Evolutionary conservation across 2,888 invertebrate species (phyloP), one percentile per base, ranked within the genome.

Genomic region (Cheilosia vulpina): DNA sequence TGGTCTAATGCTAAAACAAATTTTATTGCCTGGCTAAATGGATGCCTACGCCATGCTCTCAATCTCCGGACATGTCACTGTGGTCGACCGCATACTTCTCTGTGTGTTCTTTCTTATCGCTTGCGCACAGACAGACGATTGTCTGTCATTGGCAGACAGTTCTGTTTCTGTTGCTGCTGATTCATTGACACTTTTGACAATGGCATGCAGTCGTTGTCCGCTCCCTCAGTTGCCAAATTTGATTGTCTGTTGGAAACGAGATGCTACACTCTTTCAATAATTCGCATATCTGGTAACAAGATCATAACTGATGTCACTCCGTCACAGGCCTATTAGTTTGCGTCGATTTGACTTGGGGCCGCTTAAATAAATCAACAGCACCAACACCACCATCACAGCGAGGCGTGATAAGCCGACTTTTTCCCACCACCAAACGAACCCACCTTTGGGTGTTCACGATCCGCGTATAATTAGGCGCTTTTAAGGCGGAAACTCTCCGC

Each of bases 1-100:
- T 81, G 71, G 87, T 82, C 87, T 81, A 87, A 87, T 78, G 87
- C 58, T 73, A 87, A 73, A 87, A 82, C 82, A 82, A 77, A 87
- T 87, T 81, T 80, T 82, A 82, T 73, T 82, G 63, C 81, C 73
- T 52, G 34, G 82, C 77, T 82, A 77, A 80, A 81, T 87, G 87
- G 72, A 85, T 80, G 85, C 80, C 85, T 80, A 81, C 81, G 76
- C 72, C 52, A 66, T 72, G 76, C 81, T 85, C 81, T 85, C 81
- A 80, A 85, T 81, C 81, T 77, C 57, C 15, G 63, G n/a, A 57
- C 50, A 72, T 85, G 85, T 85, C 85, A 50, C 63, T 79, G 11
- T 13, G 55, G 75, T 52, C 69, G 63, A 38, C 11, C 34, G 65
- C 43, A 45, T 41, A 58, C 71, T 60, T 58, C 15, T 69, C 15